A percentile compares a stretch with the other conserved stretches of the same genome.
Evolutionary conservation across 2,888 invertebrate species (phyloP).

Genomic region (Pristionchus mayeri): DNA sequence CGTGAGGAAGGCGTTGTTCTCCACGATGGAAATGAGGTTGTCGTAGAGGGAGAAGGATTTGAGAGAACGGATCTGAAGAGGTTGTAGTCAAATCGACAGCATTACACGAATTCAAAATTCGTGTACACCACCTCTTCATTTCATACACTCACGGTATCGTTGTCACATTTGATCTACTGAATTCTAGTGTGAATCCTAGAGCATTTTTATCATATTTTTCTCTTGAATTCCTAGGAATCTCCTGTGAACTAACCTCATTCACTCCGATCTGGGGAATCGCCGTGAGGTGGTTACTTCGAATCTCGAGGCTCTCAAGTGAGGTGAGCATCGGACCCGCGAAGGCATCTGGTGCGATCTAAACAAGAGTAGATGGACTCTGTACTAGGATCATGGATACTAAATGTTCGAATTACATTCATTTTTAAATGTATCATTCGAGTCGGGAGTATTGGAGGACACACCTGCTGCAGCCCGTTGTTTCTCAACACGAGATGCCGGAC

Average conservation of each 20-base stretch:
- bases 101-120: too few species aligned
- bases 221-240: neutral
- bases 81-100: too few species aligned
- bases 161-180: too few species aligned
- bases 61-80: conserved; percentile 52
- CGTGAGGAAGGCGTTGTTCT: conserved; percentile 65
- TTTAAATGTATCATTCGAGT: too few species aligned
- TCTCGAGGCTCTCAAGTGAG: conserved; percentile 67
- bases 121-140: too few species aligned
- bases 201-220: neutral
- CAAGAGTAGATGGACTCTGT: too few species aligned
- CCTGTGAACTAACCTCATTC: conserved; percentile 50
- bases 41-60: conserved; percentile 60
- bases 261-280: conserved; percentile 62
- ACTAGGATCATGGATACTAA: too few species aligned
- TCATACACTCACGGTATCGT: too few species aligned
- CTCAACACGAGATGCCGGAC: conserved; percentile 67
- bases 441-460: too few species aligned
- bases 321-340: conserved; percentile 64
- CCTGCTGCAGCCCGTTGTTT: conserved; percentile 66
- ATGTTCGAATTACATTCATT: too few species aligned
- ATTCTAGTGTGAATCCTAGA: too few species aligned
- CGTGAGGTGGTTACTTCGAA: conserved; percentile 66
- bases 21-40: conserved; percentile 65
- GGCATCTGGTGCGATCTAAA: conserved; percentile 63